phyloP scores from a whole-genome alignment of 1,140 invertebrate species.

The Akabosia matsudoensis region DNA sequence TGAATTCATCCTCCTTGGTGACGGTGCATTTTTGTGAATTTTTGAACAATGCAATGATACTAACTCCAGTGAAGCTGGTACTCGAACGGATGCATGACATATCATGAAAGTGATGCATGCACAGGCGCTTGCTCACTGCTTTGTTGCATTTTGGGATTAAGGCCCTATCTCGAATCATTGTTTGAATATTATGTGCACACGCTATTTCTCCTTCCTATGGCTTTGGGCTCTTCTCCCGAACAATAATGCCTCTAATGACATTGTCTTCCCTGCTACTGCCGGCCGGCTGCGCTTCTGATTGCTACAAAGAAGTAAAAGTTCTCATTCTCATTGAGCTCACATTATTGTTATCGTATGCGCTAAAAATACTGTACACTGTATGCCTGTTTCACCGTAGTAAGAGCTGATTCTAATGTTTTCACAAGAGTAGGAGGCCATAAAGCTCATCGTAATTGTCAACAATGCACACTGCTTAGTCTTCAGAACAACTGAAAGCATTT shows the following conservation, averaged over 20 bases:
- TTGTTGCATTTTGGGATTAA: no score
- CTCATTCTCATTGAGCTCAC: not conserved
- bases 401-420: not conserved
- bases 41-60: not conserved
- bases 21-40: not conserved
- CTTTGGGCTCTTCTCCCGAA: not conserved
- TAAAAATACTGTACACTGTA: no score
- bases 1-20: not conserved
- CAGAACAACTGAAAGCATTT: not conserved
- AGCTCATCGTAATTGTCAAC: no score
- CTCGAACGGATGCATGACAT: not conserved
- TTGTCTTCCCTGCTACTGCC: not conserved
- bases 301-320: not conserved
- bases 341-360: not conserved
- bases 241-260: slow-evolving; percentile 2
- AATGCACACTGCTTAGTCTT: not conserved
- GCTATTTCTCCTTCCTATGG: not conserved
- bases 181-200: not conserved
- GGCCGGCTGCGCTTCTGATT: not conserved
- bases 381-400: not conserved
- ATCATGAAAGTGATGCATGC: not conserved
- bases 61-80: not conserved
- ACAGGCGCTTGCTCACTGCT: not conserved
- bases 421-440: not conserved
- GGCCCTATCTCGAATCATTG: no score